Conservation (phyloP, 2,888 invertebrate species). For the Boloria selene region DNA sequence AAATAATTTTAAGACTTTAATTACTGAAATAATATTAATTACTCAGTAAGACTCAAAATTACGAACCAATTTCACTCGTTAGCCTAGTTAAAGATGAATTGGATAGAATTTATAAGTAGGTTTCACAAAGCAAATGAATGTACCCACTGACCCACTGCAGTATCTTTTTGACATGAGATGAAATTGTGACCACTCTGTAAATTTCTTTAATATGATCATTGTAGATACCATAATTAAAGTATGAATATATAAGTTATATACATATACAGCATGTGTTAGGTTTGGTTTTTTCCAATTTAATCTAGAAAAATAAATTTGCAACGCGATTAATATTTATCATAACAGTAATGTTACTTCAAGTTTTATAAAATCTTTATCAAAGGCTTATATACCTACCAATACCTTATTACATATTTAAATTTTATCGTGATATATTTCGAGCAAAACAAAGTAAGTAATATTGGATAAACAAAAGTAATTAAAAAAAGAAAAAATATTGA, state of each 20-base stretch:
- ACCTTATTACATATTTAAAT: neutral
- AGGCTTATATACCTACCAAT: too few relatives aligned
- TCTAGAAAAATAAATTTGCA: too few relatives aligned
- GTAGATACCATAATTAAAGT: neutral
- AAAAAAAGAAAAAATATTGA: conserved; percentile 8
- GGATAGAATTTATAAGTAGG: conserved; percentile 5
- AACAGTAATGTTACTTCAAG: too few relatives aligned
- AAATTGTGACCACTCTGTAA: neutral
- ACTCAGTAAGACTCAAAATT: conserved; percentile 2
- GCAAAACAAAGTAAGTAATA: conserved; percentile 4
- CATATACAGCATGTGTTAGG: too few relatives aligned
- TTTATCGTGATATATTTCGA: neutral
- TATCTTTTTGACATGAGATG: conserved; percentile 12
- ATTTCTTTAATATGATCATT: neutral
- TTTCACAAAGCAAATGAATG: conserved; percentile 15
- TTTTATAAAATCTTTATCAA: too few relatives aligned
- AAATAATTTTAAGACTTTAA: neutral
- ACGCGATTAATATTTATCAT: too few relatives aligned
- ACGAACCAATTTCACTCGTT: conserved; percentile 18
- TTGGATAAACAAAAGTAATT: conserved; percentile 6
- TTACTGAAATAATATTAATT: too few relatives aligned
- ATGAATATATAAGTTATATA: neutral
- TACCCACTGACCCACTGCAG: conserved; percentile 5
- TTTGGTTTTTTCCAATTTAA: too few relatives aligned
- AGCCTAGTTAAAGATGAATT: conserved; percentile 18